phyloP scores from a whole-genome alignment of 1,140 invertebrate species.

The Plutomurus gul region DNA sequence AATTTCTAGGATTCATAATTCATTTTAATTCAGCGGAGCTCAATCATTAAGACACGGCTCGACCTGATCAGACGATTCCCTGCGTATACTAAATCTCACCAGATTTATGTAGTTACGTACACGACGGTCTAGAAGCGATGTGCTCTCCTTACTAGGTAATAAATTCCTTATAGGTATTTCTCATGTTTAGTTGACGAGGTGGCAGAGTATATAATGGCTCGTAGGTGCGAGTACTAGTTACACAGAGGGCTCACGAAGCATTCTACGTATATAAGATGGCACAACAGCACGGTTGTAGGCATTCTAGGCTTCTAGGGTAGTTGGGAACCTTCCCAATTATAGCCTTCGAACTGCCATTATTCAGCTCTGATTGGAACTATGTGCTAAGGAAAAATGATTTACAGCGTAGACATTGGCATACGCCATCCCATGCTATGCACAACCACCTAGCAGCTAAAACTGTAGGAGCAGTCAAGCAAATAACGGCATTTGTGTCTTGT shows the following conservation, averaged over 20 bases:
- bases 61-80: too few species aligned
- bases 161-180: too few species aligned
- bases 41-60: neutral
- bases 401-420: slow-evolving; percentile 32
- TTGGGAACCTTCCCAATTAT: slow-evolving; percentile 38
- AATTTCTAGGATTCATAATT: neutral
- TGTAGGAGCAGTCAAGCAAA: neutral
- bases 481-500: neutral
- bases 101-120: too few species aligned
- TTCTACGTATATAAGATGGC: neutral
- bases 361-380: slow-evolving; percentile 47
- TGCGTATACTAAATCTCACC: too few species aligned
- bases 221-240: too few species aligned
- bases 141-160: too few species aligned
- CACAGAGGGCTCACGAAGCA: too few species aligned
- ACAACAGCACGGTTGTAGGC: neutral
- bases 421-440: neutral
- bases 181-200: too few species aligned
- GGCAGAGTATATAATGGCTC: too few species aligned
- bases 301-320: too few species aligned
- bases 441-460: neutral
- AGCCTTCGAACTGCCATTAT: slow-evolving; percentile 37
- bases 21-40: slow-evolving; percentile 1
- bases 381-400: slow-evolving; percentile 43
- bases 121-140: too few species aligned